Evolutionary conservation across 2,888 invertebrate species (phyloP).

Genomic region (Norana najaformis): DNA sequence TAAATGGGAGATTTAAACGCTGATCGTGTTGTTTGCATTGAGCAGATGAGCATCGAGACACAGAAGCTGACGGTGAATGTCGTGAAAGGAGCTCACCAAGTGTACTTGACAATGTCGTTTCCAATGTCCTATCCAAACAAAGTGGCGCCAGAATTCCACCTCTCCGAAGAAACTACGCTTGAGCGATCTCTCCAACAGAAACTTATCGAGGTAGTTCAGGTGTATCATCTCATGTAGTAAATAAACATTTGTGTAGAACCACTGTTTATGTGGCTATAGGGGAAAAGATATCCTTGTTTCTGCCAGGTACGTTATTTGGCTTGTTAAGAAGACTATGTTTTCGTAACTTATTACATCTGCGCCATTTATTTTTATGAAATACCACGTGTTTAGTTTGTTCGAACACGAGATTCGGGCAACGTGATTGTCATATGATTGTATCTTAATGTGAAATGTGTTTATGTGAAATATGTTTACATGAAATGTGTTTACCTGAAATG

Average conservation of each 20-base stretch:
- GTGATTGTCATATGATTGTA: background rate
- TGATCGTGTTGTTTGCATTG: background rate
- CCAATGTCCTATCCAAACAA: constrained; percentile 76
- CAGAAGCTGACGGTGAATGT: constrained; percentile 70
- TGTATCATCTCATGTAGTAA: background rate
- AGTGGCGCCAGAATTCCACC: constrained; percentile 71
- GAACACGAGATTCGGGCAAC: too few species aligned
- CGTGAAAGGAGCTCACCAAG: constrained; percentile 58
- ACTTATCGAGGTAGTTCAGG: constrained; percentile 72
- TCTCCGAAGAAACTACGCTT: constrained; percentile 71
- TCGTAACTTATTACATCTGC: too few species aligned
- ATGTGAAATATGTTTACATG: too few species aligned
- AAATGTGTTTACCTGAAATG: too few species aligned
- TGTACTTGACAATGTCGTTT: constrained; percentile 68
- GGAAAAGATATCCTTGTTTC: too few species aligned
- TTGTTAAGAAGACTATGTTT: too few species aligned
- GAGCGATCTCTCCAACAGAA: constrained; percentile 75
- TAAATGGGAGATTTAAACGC: background rate
- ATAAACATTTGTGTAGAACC: too few species aligned
- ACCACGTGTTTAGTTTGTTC: too few species aligned
- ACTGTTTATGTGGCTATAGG: too few species aligned
- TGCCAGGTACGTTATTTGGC: too few species aligned
- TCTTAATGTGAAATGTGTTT: background rate
- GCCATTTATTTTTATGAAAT: too few species aligned
- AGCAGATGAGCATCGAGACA: constrained; percentile 68